Base-by-base conservation (phyloP, 2,888 invertebrate species). In the Orgyia antiqua region DNA sequence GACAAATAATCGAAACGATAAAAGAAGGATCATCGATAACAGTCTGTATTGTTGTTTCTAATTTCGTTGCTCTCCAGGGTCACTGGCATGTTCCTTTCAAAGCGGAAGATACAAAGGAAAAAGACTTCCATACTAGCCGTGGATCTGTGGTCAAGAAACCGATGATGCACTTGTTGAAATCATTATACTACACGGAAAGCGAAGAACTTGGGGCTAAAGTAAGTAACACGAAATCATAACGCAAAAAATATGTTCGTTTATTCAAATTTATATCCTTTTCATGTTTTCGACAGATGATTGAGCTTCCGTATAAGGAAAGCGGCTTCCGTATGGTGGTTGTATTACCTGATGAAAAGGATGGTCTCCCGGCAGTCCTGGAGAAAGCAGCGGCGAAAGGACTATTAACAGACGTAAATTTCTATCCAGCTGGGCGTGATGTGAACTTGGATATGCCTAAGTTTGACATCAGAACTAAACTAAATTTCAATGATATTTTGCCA, bases 311-410 rank as follows among this genome's bases (percentile, higher is more conserved):
- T 52, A 57, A 69, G 45, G 71, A 74, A 31, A 13, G 1, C 0
- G 58, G 60, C 3, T 73, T 72, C 59, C 73, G 74, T 8, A 74
- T 74, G 71, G 54, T 74, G 4, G 37, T 74, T 1, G 55, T 70
- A 2, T 53, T 74, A 5, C 72, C 74, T 0, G 37, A 71, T 24
- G 55, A 67, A 25, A 29, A 67, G 1, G 65, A 74, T 17, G 74
- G 73, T 19, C 59, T 74, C 0, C 33, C 54, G 0, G 31, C 50
- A 0, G 54, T 71, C 9, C 25, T 74, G 24, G 54, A 66, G 29
- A 72, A 73, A 36, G 59, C 58, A 1, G 35, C 61, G 0, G 19
- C 51, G 11, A 55, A 43, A 10, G 72, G 73, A 1, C 32, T 74
- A 4, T 44, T 73, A 2, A 36, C 49, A 4, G 68, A 68, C 13